Percentiles rank a stretch among this genome's conserved stretches.
Conservation (phyloP, 2,797 vertebrate genomes). For the Eurystomus glaucurus region DNA sequence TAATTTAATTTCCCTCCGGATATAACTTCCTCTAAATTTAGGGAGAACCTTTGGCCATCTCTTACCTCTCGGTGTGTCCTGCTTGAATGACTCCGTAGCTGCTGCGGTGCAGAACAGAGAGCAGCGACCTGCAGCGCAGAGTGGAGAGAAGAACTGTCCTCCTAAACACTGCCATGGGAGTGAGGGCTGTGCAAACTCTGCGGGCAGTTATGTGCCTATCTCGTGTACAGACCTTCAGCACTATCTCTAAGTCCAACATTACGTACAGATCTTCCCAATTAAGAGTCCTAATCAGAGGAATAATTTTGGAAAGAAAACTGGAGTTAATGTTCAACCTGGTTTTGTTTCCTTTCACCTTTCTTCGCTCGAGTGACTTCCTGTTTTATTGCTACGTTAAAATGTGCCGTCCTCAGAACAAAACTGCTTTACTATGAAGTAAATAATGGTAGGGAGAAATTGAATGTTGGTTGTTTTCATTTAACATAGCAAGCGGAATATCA, state of each 20-base stretch:
- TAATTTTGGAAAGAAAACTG: not conserved
- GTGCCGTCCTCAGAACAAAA: not conserved
- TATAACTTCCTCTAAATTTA: not conserved
- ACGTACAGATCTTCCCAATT: not conserved
- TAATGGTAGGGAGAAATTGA: not conserved
- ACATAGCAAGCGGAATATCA: slow-evolving; percentile 53
- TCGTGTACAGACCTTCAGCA: slow-evolving; percentile 6
- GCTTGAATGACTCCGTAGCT: not conserved
- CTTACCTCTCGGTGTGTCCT: slow-evolving; percentile 22
- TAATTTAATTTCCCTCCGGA: not conserved
- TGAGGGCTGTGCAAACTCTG: not conserved
- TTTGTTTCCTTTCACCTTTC: not conserved
- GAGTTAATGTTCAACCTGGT: slow-evolving; percentile 49
- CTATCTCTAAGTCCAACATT: not conserved
- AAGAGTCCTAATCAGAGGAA: not conserved
- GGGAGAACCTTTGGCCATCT: not conserved
- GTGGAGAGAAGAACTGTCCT: not conserved
- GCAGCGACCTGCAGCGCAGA: not conserved
- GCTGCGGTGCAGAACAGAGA: not conserved
- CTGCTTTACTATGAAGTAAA: not conserved
- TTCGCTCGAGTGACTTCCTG: not conserved
- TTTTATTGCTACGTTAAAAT: not conserved
- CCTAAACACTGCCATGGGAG: not conserved
- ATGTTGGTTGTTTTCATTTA: not conserved
- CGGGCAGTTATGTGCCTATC: not conserved